phyloP scores from a whole-genome alignment of 2,113 vertebrate genomes.

The Pterophyllum scalare region DNA sequence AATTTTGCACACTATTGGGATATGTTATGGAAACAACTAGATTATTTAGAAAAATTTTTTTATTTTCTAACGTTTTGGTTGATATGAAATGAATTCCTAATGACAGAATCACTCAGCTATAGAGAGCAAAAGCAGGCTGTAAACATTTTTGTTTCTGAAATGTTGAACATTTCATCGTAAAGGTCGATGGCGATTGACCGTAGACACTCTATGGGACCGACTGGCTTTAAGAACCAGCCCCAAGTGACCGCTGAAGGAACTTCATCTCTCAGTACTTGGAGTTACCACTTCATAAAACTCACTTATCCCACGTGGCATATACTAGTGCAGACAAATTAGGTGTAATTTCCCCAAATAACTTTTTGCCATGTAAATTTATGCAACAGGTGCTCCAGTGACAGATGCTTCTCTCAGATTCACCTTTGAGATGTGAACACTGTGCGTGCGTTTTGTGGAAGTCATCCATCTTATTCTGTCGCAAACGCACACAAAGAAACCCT shows the following conservation, averaged over 20 bases:
- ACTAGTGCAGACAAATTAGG: neutral
- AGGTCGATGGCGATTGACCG: neutral
- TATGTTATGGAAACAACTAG: too few relatives aligned
- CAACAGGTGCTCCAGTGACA: too few relatives aligned
- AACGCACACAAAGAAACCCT: constrained; percentile 20
- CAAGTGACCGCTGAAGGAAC: neutral
- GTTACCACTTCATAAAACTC: neutral
- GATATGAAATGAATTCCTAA: neutral
- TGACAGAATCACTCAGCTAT: neutral
- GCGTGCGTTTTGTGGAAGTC: neutral
- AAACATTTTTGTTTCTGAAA: neutral
- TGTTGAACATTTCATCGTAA: neutral
- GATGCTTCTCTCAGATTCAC: neutral
- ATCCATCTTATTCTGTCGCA: neutral
- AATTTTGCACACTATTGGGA: too few relatives aligned
- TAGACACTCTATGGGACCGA: neutral
- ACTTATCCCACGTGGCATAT: neutral
- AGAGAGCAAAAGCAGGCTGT: neutral
- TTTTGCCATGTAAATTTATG: neutral
- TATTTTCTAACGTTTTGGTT: neutral
- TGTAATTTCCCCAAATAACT: neutral
- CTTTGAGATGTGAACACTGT: neutral
- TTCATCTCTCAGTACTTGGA: neutral
- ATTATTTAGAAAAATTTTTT: neutral
- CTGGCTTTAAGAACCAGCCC: neutral